Base-by-base conservation (phyloP, 2,888 invertebrate genomes). In the Drosophila yooni region DNA sequence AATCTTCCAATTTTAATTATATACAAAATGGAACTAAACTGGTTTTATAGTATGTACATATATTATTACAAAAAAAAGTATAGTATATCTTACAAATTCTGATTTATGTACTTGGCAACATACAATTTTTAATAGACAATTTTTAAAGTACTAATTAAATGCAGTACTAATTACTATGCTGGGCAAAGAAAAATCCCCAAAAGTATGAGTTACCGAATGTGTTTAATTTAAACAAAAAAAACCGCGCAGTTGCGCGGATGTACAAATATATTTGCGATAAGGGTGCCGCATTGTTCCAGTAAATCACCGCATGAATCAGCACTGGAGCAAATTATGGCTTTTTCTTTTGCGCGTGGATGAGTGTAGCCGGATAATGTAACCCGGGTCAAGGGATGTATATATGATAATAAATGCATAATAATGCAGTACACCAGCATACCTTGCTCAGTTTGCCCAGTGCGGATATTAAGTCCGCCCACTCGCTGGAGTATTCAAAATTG, bases 401-500 rank as follows among this genome's bases (percentile, higher is more conserved):
- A 43, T 15, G 13, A 38, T n/a, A 40, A 43, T 2, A 21, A 43
- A 13, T 21, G 21, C 25, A 46, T 25, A 25, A 36, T 18, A 36
- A 25, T 57, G 29, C 29, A 21, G 21, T 29, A 40, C 10, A n/a
- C 1, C 31, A 27, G 52, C 51, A 81, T 94, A 97, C 98, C 95
- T 98, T 98, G 92, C 97, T 97, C 40, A 98, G 94, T 93, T 98
- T 98, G 58, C 96, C 97, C 38, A 98, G 94, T 7, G 98, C 97
- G 63, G 97, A 96, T 89, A 98, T 98, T 60, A 98, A 94, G 94
- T 98, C 98, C 65, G 98, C 97, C 98, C 98, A 98, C 95, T 98
- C 98, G 86, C 97, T 97, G n/a, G 98, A 97, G 91, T 96, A 97
- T 91, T 98, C 98, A 94, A 98, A 98, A 93, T 96, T 97, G 91